Evolutionary conservation across 1,140 invertebrate genomes (phyloP).

Genomic region (Eupristina koningsbergeri): DNA sequence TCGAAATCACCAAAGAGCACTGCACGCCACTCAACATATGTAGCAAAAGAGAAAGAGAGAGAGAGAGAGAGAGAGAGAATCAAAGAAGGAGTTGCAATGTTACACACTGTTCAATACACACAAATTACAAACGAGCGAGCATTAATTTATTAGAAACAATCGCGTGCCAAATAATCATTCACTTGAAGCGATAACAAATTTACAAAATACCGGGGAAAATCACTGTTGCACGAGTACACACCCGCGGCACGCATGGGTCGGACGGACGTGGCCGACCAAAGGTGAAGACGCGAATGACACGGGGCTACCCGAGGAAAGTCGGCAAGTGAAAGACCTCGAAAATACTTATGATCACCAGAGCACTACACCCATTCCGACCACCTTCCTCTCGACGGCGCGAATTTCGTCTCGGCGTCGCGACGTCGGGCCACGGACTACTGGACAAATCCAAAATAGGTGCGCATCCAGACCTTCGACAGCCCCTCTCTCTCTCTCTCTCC

Average conservation of each 20-base stretch:
- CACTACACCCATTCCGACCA: too few relatives aligned
- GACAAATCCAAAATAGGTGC: slow-evolving; percentile 6
- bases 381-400: too few relatives aligned
- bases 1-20: not conserved
- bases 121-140: not conserved
- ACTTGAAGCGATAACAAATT: too few relatives aligned
- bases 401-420: slow-evolving; percentile 37
- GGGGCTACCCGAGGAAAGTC: too few relatives aligned
- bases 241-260: too few relatives aligned
- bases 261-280: too few relatives aligned
- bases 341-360: too few relatives aligned
- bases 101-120: not conserved
- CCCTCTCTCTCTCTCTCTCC: not conserved
- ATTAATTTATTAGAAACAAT: not conserved
- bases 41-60: not conserved
- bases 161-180: not conserved
- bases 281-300: too few relatives aligned
- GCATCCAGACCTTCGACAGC: not conserved
- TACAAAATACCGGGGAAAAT: too few relatives aligned
- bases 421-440: not conserved
- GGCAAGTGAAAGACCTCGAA: too few relatives aligned
- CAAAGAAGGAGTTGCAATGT: not conserved
- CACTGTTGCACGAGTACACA: too few relatives aligned
- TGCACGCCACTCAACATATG: not conserved
- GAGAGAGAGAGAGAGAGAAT: too few relatives aligned